A percentile compares a stretch with the other conserved stretches of the same genome.
phyloP scores from a whole-genome alignment of 2,888 invertebrate genomes.

The Theretra japonica region DNA sequence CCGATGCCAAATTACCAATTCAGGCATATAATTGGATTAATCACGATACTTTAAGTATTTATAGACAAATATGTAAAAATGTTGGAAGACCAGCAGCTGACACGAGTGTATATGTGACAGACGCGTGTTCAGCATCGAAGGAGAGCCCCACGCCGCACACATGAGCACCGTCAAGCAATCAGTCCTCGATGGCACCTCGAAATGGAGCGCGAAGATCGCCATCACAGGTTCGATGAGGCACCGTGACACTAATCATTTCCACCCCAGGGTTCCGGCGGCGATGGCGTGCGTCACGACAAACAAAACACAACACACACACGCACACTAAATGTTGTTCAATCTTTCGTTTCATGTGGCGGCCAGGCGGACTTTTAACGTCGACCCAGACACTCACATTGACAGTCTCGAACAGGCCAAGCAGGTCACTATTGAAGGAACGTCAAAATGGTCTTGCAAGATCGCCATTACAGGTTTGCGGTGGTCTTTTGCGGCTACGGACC shows the following conservation, averaged over 20 bases:
- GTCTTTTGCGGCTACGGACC: slow-evolving; percentile 83
- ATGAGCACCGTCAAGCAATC: slow-evolving; percentile 99
- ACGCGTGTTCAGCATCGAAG: slow-evolving; percentile 98
- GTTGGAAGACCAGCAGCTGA: slow-evolving; percentile 51
- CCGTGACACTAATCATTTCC: slow-evolving; percentile 53
- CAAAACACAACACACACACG: slow-evolving; percentile 63
- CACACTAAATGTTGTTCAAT: slow-evolving; percentile 75
- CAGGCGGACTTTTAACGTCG: slow-evolving; percentile 98
- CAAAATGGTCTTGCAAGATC: slow-evolving; percentile 99
- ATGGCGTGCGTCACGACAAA: slow-evolving; percentile 41
- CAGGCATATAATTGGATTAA: slow-evolving; percentile 25
- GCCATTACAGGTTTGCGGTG: slow-evolving; percentile 97
- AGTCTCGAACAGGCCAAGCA: slow-evolving; percentile 98
- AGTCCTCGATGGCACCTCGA: slow-evolving; percentile 99
- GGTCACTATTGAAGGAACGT: slow-evolving; percentile 99
- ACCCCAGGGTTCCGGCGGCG: slow-evolving; percentile 44
- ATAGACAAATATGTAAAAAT: slow-evolving; percentile 8
- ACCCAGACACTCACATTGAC: slow-evolving; percentile 98
- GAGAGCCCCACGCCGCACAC: slow-evolving; percentile 96
- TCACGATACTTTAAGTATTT: slow-evolving; percentile 19
- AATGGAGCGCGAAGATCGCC: slow-evolving; percentile 99
- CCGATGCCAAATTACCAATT: slow-evolving; percentile 11
- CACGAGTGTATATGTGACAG: slow-evolving; percentile 86
- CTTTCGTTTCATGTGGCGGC: slow-evolving; percentile 84
- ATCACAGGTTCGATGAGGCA: slow-evolving; percentile 97